Conservation (phyloP, 2,113 vertebrate species). For the Uria aalge region DNA sequence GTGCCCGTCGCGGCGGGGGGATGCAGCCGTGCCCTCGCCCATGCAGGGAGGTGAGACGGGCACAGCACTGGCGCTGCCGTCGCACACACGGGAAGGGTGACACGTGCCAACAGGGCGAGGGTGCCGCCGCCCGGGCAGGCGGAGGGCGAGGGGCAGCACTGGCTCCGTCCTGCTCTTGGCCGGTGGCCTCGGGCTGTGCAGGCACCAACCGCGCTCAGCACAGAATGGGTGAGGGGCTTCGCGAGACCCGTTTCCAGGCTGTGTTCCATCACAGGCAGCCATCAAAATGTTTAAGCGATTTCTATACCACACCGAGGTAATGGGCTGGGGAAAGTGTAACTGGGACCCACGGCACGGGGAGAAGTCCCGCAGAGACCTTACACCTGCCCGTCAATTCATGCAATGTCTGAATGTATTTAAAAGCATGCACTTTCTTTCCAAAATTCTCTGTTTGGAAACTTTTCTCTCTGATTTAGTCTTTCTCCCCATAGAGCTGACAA, state of each 20-base stretch:
- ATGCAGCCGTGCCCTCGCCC: background rate
- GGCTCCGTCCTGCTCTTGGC: accelerated
- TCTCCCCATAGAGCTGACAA: background rate
- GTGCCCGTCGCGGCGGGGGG: accelerated
- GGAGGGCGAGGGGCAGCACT: background rate
- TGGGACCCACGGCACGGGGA: background rate
- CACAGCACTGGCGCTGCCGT: accelerated
- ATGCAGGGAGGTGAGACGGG: accelerated
- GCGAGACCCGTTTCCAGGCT: background rate
- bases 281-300: background rate
- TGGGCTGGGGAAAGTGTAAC: accelerated
- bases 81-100: accelerated
- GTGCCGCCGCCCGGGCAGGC: accelerated
- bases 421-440: background rate
- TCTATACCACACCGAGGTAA: background rate
- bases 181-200: accelerated
- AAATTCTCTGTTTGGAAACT: background rate
- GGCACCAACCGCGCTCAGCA: accelerated
- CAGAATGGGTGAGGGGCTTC: accelerated
- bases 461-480: background rate
- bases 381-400: background rate
- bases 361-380: background rate
- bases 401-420: background rate
- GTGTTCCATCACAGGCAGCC: background rate
- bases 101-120: accelerated